phyloP scores from a whole-genome alignment of 2,113 vertebrate species.

The Oceanites oceanicus region DNA sequence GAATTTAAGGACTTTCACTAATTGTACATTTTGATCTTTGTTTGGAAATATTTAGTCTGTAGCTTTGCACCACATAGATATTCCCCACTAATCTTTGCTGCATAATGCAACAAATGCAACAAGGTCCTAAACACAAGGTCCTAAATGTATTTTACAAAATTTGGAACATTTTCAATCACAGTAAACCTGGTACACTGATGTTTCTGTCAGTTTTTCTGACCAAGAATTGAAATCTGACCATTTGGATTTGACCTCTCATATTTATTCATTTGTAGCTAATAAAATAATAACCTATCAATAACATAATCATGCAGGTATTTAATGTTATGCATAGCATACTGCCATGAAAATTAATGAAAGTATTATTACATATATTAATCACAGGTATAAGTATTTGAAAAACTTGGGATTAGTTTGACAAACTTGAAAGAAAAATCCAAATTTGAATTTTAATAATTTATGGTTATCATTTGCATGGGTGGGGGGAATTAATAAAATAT shows the following conservation, averaged over 20 bases:
- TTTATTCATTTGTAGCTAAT: neutral
- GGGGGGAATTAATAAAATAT: neutral
- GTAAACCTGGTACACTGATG: neutral
- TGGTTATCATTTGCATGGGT: neutral
- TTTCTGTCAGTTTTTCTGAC: neutral
- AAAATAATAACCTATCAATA: neutral
- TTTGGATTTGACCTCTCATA: neutral
- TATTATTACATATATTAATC: neutral
- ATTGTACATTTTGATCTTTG: neutral
- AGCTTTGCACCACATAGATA: neutral
- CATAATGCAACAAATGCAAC: neutral
- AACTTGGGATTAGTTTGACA: neutral
- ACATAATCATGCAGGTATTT: neutral
- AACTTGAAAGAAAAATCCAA: neutral
- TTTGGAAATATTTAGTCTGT: neutral
- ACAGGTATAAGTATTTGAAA: neutral
- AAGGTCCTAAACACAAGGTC: neutral
- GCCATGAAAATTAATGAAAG: neutral
- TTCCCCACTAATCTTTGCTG: neutral
- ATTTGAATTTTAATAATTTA: neutral
- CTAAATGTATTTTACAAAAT: neutral
- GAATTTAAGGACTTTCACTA: neutral
- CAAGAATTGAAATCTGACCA: neutral
- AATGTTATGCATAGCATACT: neutral
- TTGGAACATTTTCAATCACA: neutral